A percentile compares a stretch with the other conserved stretches of the same genome.
These are phyloP conservation scores for Prosopocoilus inquinatus DNA, from an alignment of 2,888 invertebrate genomes.

Conservation along the genomic window DNA sequence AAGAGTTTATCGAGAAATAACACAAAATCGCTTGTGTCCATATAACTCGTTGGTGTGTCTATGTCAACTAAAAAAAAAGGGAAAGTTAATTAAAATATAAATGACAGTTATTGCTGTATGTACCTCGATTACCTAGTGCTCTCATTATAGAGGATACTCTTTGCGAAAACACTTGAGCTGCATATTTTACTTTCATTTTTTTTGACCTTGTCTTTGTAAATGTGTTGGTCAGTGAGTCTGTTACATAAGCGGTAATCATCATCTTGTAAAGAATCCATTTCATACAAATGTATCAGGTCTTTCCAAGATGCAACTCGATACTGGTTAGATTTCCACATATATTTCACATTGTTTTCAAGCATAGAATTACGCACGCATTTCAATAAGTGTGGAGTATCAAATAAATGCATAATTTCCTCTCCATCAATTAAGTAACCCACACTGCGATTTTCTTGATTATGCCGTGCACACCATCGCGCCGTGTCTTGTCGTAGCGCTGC, in stretches of 20 bases:
- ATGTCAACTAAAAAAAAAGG: no score
- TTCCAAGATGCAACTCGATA: conserved; percentile 10
- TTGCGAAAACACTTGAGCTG: conserved; percentile 10
- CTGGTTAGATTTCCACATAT: background rate
- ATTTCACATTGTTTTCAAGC: conserved; percentile 5
- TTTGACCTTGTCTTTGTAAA: conserved; percentile 15
- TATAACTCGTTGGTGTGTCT: no score
- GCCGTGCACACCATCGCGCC: no score
- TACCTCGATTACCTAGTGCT: conserved; percentile 7
- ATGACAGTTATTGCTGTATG: no score
- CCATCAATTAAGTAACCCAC: background rate
- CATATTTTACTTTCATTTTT: conserved; percentile 20
- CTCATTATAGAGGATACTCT: conserved; percentile 10
- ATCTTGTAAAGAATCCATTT: conserved; percentile 10
- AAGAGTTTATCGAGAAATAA: no score
- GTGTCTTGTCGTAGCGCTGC: background rate
- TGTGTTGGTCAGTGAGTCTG: conserved; percentile 14
- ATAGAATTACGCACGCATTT: conserved; percentile 18
- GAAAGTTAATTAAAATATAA: no score
- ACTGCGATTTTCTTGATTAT: no score
- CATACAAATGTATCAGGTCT: conserved; percentile 11
- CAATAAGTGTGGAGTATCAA: conserved; percentile 19
- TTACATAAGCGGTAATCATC: conserved; percentile 6
- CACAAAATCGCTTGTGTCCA: no score
- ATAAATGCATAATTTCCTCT: conserved; percentile 13